A percentile compares a stretch with the other conserved stretches of the same genome.
Evolutionary conservation across 2,113 vertebrate species (phyloP).

Genomic region (Dipodomys spectabilis): DNA sequence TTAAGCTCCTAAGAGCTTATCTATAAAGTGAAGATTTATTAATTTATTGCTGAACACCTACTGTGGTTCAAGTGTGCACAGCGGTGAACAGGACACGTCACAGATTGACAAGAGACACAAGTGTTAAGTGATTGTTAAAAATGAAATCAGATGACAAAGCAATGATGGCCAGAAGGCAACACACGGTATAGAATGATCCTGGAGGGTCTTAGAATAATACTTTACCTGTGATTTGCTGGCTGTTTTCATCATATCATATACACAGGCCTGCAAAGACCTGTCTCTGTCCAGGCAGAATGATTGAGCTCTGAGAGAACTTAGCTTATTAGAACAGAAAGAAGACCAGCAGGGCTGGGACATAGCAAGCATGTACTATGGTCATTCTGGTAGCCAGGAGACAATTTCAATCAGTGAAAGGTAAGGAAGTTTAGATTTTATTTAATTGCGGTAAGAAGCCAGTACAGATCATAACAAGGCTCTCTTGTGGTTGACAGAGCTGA

Average conservation of each 20-base stretch:
- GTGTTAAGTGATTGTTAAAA: not conserved
- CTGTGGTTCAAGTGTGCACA: not conserved
- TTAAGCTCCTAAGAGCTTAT: not conserved
- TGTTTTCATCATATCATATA: not conserved
- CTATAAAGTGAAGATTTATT: not conserved
- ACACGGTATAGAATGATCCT: not conserved
- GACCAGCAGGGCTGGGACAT: not conserved
- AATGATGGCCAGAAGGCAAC: not conserved
- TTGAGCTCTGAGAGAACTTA: not conserved
- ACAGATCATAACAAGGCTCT: not conserved
- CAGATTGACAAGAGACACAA: not conserved
- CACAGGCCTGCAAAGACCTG: not conserved
- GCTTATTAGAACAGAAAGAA: not conserved
- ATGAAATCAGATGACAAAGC: not conserved
- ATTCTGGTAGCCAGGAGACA: not conserved
- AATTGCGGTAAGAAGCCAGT: not conserved
- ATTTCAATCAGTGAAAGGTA: not conserved
- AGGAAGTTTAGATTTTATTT: constrained; percentile 9
- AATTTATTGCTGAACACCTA: not conserved
- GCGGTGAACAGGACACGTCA: not conserved
- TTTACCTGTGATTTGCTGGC: not conserved
- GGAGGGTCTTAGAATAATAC: not conserved
- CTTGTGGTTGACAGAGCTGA: not conserved
- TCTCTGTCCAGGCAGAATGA: not conserved
- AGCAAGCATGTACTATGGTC: not conserved